Conservation (phyloP, 2,113 vertebrate species). For the Oryzias javanicus region DNA sequence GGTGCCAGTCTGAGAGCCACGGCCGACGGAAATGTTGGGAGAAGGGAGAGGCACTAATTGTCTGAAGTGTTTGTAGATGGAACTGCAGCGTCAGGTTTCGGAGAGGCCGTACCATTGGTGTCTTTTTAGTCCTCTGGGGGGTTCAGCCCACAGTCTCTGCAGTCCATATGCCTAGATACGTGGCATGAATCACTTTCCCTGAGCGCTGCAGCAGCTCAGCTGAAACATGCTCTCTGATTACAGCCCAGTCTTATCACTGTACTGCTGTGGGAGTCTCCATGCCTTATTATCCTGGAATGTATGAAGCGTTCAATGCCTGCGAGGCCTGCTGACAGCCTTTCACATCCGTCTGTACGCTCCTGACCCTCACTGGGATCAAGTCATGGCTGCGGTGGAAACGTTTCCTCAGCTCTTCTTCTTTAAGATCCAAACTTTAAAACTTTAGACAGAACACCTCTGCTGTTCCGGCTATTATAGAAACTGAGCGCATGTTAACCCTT, state of each 20-base stretch:
- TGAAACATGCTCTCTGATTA: background rate
- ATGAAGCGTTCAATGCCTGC: conserved; percentile 1
- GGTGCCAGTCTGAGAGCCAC: conserved; percentile 33
- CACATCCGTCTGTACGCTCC: conserved; percentile 30
- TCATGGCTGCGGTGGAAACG: conserved; percentile 1
- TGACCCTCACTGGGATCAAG: conserved; percentile 29
- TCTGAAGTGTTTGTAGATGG: conserved; percentile 30
- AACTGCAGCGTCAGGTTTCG: too few relatives aligned
- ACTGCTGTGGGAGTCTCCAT: background rate
- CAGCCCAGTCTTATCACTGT: conserved; percentile 5
- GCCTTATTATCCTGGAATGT: conserved; percentile 33
- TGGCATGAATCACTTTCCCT: background rate
- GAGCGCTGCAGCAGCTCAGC: background rate
- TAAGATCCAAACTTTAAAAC: too few relatives aligned
- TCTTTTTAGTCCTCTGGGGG: too few relatives aligned
- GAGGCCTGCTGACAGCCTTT: conserved; percentile 32
- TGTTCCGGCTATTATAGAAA: too few relatives aligned
- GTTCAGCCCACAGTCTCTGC: too few relatives aligned
- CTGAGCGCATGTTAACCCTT: too few relatives aligned
- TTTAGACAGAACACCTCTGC: too few relatives aligned
- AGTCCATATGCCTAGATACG: background rate
- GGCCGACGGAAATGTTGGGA: conserved; percentile 24
- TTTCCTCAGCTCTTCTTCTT: background rate
- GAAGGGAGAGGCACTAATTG: conserved; percentile 58
- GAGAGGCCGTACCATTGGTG: too few relatives aligned